Evolutionary conservation across 2,113 vertebrate genomes (phyloP).

Genomic region (Tupaia chinensis): DNA sequence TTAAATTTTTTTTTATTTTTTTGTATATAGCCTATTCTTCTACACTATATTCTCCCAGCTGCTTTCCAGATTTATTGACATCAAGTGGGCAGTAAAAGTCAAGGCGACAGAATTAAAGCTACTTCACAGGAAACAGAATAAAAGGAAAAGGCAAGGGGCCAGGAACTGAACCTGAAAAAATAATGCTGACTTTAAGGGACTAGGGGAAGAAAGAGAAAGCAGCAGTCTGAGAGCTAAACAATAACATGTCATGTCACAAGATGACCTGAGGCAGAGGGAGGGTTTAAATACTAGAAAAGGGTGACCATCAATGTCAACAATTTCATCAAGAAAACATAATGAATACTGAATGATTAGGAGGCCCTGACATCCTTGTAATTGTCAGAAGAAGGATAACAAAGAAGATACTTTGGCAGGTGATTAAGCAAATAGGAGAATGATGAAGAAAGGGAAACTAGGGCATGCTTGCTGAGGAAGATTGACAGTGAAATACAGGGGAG

Average conservation of each 20-base stretch:
- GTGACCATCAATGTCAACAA: background rate
- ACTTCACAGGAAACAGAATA: slow-evolving; percentile 29
- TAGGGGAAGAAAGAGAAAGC: background rate
- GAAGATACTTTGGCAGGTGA: slow-evolving; percentile 30
- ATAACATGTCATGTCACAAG: background rate
- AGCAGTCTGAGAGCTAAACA: too few relatives aligned
- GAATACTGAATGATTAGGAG: background rate
- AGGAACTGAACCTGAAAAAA: background rate
- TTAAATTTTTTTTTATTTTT: too few relatives aligned
- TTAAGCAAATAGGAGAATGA: background rate
- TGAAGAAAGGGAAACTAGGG: slow-evolving; percentile 8
- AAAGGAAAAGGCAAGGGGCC: background rate
- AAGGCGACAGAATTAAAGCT: background rate
- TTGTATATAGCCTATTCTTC: too few relatives aligned
- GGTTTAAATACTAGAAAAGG: background rate
- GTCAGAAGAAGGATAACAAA: background rate
- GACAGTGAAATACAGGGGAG: background rate
- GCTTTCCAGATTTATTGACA: background rate
- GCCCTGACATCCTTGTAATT: background rate
- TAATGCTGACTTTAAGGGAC: background rate
- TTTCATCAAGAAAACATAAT: background rate
- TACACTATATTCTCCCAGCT: background rate
- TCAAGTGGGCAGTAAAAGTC: background rate
- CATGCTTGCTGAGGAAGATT: background rate
- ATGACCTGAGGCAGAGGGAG: background rate